These are phyloP conservation scores for Turdus rufiventris DNA, from an alignment of 2,113 vertebrate genomes.

Conservation along the genomic window DNA sequence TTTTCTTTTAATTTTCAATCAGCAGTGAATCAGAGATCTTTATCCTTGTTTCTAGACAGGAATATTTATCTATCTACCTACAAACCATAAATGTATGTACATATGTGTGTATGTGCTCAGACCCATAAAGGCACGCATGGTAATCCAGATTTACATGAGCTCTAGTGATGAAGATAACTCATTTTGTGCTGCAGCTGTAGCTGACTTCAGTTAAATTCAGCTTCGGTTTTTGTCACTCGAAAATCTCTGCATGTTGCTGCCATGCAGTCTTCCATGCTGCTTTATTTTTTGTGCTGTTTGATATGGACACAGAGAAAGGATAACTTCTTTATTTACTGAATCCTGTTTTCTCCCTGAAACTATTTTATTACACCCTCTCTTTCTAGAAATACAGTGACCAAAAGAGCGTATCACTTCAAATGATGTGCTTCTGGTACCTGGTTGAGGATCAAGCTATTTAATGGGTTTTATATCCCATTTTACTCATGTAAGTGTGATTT, in stretches of 20 bases:
- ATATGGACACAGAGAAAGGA: neutral
- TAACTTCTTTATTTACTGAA: neutral
- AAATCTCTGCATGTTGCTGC: neutral
- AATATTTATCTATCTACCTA: neutral
- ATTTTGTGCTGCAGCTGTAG: neutral
- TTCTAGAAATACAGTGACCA: neutral
- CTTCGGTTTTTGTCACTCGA: neutral
- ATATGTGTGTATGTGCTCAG: accelerated
- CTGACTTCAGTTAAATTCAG: neutral
- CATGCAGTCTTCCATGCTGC: neutral
- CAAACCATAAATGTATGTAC: neutral
- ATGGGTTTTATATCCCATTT: neutral
- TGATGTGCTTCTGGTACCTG: neutral
- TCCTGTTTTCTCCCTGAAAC: neutral
- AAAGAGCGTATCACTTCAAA: neutral
- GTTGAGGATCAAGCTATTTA: neutral
- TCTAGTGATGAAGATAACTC: neutral
- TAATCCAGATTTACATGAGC: neutral
- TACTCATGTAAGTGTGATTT: neutral
- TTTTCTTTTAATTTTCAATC: neutral
- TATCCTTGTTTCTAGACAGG: neutral
- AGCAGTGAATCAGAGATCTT: neutral
- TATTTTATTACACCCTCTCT: neutral
- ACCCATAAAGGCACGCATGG: neutral
- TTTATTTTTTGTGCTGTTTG: neutral